Conservation (phyloP, 2,797 vertebrate genomes). For the Xenopus petersii region DNA sequence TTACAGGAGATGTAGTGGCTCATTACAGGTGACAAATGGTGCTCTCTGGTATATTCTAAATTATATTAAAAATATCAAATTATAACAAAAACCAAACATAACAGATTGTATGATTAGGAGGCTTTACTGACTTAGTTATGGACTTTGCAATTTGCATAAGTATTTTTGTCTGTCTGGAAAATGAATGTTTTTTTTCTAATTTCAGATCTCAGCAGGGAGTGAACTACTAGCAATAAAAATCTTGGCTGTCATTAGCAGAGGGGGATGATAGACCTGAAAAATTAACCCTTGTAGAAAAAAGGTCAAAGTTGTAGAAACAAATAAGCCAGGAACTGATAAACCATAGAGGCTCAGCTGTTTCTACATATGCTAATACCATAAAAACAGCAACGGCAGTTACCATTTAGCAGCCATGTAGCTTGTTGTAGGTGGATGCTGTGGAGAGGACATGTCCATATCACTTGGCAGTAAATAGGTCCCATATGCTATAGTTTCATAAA, state of each 20-base stretch:
- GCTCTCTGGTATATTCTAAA: too few species aligned
- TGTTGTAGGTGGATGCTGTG: conserved; percentile 82
- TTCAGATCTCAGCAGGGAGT: conserved; percentile 88
- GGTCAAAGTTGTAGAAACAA: background rate
- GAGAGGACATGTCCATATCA: conserved; percentile 83
- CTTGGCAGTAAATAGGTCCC: conserved; percentile 83
- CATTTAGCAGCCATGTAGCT: conserved; percentile 73
- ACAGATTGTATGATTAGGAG: too few species aligned
- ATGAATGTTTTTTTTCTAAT: conserved; percentile 67
- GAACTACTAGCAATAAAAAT: conserved; percentile 86
- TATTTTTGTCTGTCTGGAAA: too few species aligned
- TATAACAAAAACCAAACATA: too few species aligned
- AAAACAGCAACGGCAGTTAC: conserved; percentile 66
- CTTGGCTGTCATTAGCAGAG: conserved; percentile 81
- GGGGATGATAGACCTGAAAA: conserved; percentile 49
- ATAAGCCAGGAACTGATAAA: conserved; percentile 61
- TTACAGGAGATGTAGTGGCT: too few species aligned
- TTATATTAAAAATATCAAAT: too few species aligned
- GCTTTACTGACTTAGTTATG: too few species aligned
- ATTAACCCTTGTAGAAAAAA: conserved; percentile 70
- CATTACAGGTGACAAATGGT: too few species aligned
- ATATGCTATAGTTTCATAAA: conserved; percentile 81
- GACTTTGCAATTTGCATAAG: too few species aligned
- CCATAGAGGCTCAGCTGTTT: conserved; percentile 77
- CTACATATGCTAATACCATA: conserved; percentile 80